Conservation (phyloP, 2,113 vertebrate genomes). For the Gambusia holbrooki region DNA sequence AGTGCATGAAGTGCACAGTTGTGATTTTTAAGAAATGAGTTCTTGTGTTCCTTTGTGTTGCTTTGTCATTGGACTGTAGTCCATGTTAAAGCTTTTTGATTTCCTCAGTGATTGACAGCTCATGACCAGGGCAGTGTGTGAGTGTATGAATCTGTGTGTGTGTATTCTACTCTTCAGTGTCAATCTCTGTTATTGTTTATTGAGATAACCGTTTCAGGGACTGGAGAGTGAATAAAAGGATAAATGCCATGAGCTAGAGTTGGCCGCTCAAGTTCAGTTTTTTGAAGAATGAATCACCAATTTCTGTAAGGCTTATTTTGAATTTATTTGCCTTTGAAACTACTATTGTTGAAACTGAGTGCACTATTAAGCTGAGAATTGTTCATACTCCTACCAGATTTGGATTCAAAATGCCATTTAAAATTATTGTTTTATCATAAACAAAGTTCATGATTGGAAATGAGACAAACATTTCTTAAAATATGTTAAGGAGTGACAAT, state of each 20-base stretch:
- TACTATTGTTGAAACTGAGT: too few relatives aligned
- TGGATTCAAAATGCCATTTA: too few relatives aligned
- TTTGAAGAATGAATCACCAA: neutral
- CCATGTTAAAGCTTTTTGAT: neutral
- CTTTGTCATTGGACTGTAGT: neutral
- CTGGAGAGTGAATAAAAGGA: neutral
- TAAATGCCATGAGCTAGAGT: constrained; percentile 9
- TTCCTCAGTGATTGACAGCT: neutral
- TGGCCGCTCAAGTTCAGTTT: neutral
- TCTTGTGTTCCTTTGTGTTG: neutral
- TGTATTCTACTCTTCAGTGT: constrained; percentile 34
- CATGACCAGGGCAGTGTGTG: constrained; percentile 21
- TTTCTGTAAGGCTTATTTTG: too few relatives aligned
- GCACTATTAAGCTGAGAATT: too few relatives aligned
- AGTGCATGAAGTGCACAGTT: neutral
- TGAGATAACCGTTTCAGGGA: neutral
- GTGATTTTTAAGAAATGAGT: neutral
- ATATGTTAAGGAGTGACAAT: too few relatives aligned
- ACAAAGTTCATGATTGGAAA: too few relatives aligned
- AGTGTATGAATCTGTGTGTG: neutral
- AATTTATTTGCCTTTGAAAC: too few relatives aligned
- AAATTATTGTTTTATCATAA: too few relatives aligned
- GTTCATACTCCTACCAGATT: too few relatives aligned
- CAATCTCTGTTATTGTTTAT: constrained; percentile 10
- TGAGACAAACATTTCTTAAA: too few relatives aligned